Base-by-base conservation (phyloP, 2,113 vertebrate genomes). In the Larimichthys polyactis region DNA sequence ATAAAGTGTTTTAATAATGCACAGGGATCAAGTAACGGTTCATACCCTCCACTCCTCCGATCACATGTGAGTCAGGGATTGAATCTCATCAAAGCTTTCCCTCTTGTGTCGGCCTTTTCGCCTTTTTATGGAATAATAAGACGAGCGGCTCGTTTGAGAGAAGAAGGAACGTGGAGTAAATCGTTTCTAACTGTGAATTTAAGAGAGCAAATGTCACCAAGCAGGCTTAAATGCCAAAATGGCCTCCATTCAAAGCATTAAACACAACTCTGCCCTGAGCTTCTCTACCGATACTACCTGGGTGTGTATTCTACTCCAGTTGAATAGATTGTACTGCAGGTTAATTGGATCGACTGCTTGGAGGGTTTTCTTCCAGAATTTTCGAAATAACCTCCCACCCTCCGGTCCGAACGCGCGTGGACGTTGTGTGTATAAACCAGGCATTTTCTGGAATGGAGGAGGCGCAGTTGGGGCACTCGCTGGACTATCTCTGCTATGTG, bases 401-500 rank as follows among this genome's bases (percentile, higher is more conserved):
- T 40, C 36, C 63, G 62, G 68, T 48, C 71, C 22, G 58, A 90
- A 73, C 75, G 46, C 67, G 57, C 57, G 1, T 82, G 81, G 67
- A 85, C 85, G 67, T 32, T 57, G 70, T 59, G 70, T 65, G 70
- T 65, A 24, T 16, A 62, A 87, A 89, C 11, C 55, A 22, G 68
- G 71, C 73, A 63, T 88, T 75, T 29, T 51, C 46, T 82, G 82
- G 75, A 74, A 83, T 68, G 81, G 75, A 46, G 40, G 60, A 62
- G 82, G 71, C 44, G 43, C 76, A 82, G 64, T 80, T 43, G 77
- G 75, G 78, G 72, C 81, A 69, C 57, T 70, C 57, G 49, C 43
- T 62, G 11, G 86, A 84, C 82, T 85, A 88, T 91, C 83, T 90
- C 65, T 58, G 85, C 81, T 86, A 92, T 93, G 91, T 11, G 36